These are phyloP conservation scores for Agriotes lineatus DNA, from an alignment of 2,888 invertebrate species.

Conservation along the genomic window DNA sequence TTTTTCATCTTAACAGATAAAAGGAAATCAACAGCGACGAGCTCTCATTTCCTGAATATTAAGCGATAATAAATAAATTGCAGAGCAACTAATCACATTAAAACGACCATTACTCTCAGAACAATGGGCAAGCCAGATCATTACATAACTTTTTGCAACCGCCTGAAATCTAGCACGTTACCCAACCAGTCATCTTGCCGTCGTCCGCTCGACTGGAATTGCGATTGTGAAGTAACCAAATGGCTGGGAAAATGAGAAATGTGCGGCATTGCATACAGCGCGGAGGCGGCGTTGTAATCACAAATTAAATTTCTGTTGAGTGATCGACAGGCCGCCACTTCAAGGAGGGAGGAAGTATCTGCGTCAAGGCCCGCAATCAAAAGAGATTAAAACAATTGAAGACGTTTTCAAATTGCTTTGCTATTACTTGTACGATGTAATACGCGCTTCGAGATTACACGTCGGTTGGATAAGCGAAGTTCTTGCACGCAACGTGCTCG, in stretches of 20 bases:
- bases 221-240: background rate
- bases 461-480: background rate
- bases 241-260: too few relatives aligned
- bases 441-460: background rate
- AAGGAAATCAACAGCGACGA: too few relatives aligned
- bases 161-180: conserved; percentile 4
- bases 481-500: conserved; percentile 11
- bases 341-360: background rate
- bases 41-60: too few relatives aligned
- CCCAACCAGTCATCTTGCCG: too few relatives aligned
- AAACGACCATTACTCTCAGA: background rate
- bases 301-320: background rate
- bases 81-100: background rate
- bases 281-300: background rate
- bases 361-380: background rate
- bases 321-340: background rate
- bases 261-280: background rate
- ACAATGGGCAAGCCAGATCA: background rate
- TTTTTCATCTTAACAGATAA: too few relatives aligned
- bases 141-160: background rate
- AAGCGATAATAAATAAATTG: background rate
- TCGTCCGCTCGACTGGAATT: background rate
- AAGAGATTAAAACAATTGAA: conserved; percentile 12
- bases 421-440: conserved; percentile 6
- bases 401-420: background rate